Evolutionary conservation across 2,113 vertebrate genomes (phyloP).

Genomic region (Leiothrix lutea): DNA sequence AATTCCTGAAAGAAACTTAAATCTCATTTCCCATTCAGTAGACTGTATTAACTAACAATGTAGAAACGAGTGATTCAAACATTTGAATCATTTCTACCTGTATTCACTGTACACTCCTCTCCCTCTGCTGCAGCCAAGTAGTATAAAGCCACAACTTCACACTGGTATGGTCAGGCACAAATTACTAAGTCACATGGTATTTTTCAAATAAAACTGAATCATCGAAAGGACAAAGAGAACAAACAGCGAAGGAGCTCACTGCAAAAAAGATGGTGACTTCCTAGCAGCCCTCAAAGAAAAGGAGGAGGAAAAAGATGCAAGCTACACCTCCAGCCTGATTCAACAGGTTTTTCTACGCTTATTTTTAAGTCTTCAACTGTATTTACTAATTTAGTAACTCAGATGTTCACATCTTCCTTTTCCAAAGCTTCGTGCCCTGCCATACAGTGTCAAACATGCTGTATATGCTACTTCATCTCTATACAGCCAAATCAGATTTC

Average conservation of each 20-base stretch:
- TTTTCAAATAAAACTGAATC: slow-evolving; percentile 64
- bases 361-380: not conserved
- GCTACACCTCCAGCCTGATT: not conserved
- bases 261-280: slow-evolving; percentile 16
- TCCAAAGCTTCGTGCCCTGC: not conserved
- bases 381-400: slow-evolving; percentile 24
- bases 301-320: not conserved
- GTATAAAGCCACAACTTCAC: slow-evolving; percentile 14
- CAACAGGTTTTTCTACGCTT: not conserved
- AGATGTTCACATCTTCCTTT: not conserved
- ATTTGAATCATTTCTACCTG: slow-evolving; percentile 34
- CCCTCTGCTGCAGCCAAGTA: not conserved
- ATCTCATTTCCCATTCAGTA: not conserved
- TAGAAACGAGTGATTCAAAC: slow-evolving; percentile 25
- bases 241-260: not conserved
- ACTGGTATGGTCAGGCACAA: slow-evolving; percentile 21
- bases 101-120: not conserved
- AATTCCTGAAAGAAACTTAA: not conserved
- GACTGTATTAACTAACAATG: not conserved
- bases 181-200: slow-evolving; percentile 45
- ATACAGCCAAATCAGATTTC: slow-evolving; percentile 8
- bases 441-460: not conserved
- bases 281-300: not conserved
- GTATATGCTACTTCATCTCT: not conserved
- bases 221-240: slow-evolving; percentile 51